phyloP scores from a whole-genome alignment of 2,113 vertebrate genomes.

The Daphoenositta chrysoptera region DNA sequence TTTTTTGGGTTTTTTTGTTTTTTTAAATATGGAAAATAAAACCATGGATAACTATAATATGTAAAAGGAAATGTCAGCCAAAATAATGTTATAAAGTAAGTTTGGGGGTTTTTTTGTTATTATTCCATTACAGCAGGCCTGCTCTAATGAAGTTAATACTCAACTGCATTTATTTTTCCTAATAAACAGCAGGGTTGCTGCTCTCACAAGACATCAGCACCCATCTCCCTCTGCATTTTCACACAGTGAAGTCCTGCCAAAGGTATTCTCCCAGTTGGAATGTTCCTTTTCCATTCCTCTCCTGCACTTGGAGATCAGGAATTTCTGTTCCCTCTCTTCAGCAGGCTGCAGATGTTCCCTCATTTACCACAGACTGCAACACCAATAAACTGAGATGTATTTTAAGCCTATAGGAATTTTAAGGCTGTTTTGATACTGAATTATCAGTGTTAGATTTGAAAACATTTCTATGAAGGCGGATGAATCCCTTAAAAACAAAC shows the following conservation, averaged over 20 bases:
- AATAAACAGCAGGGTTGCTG: not conserved
- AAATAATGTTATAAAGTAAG: not conserved
- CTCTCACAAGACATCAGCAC: not conserved
- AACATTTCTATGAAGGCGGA: not conserved
- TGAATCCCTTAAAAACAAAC: not conserved
- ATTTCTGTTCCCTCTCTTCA: not conserved
- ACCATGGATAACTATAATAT: accelerated
- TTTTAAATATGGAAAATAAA: not conserved
- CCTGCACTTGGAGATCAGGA: not conserved
- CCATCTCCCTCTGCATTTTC: not conserved
- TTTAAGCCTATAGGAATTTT: not conserved
- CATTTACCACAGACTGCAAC: not conserved
- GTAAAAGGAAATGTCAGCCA: not conserved
- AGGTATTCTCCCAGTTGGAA: not conserved
- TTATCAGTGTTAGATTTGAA: not conserved
- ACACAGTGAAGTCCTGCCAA: not conserved
- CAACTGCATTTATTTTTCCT: not conserved
- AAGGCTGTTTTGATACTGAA: not conserved
- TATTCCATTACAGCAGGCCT: not conserved
- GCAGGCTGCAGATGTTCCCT: not conserved
- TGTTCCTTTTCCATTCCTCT: not conserved
- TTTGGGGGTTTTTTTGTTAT: not conserved
- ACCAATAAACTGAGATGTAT: not conserved
- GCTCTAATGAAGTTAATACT: not conserved
- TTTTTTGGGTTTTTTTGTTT: not conserved